These are phyloP conservation scores for Pterocles burchelli DNA, from an alignment of 2,113 vertebrate genomes.

Conservation along the genomic window DNA sequence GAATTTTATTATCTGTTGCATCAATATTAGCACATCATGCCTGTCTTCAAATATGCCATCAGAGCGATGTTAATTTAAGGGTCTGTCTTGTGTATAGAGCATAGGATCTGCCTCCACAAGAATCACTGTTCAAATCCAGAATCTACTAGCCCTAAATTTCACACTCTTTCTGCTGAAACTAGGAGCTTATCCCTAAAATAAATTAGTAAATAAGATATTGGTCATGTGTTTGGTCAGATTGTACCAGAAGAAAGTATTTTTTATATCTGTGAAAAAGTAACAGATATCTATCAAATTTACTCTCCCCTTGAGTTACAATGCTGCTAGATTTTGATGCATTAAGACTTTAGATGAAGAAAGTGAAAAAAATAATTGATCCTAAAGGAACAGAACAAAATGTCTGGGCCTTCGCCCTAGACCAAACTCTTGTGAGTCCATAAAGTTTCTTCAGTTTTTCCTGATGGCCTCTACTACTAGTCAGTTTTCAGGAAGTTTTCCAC, in stretches of 20 bases:
- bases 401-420: not conserved
- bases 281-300: not conserved
- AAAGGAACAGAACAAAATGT: not conserved
- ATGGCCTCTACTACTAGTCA: not conserved
- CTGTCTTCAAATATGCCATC: not conserved
- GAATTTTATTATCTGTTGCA: not conserved
- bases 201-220: not conserved
- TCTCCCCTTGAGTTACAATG: not conserved
- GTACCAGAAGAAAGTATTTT: not conserved
- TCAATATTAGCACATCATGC: not conserved
- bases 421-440: fast-evolving
- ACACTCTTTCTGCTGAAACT: not conserved
- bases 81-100: not conserved
- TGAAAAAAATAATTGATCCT: not conserved
- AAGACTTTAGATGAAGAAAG: not conserved
- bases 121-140: not conserved
- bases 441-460: not conserved
- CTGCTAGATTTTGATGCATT: not conserved
- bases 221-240: not conserved
- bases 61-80: not conserved
- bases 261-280: not conserved
- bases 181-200: not conserved
- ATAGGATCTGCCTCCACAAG: not conserved
- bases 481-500: not conserved
- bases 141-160: not conserved